A percentile compares a stretch with the other conserved stretches of the same genome.
These are phyloP conservation scores for Xerus inauris DNA, from an alignment of 2,113 vertebrate genomes.

Conservation along the genomic window DNA sequence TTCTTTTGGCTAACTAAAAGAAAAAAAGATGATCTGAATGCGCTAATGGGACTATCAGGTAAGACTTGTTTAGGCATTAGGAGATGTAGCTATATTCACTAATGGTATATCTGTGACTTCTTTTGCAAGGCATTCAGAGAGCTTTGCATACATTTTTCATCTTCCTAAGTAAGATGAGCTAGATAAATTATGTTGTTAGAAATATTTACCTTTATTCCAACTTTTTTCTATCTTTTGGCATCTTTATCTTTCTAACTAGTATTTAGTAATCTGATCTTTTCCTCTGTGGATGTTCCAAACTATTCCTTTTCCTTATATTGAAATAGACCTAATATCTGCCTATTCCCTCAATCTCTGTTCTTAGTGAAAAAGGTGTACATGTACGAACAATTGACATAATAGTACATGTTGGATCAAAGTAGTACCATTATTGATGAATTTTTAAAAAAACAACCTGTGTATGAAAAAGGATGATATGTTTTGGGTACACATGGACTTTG, in stretches of 20 bases:
- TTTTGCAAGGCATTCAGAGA: slow-evolving; percentile 7
- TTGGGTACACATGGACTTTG: background rate
- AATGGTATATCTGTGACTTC: background rate
- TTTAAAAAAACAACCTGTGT: background rate
- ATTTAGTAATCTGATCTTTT: slow-evolving; percentile 1
- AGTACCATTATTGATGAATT: background rate
- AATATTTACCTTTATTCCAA: background rate
- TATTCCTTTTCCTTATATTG: background rate
- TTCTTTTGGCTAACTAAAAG: background rate
- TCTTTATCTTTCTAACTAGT: background rate
- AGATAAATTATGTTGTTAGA: slow-evolving; percentile 13
- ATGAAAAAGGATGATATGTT: background rate
- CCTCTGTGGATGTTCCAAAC: background rate
- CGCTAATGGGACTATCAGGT: background rate
- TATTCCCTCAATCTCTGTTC: background rate
- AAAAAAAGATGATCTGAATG: slow-evolving; percentile 3
- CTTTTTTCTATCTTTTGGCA: background rate
- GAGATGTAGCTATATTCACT: background rate
- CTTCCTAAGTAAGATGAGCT: background rate
- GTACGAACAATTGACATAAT: background rate
- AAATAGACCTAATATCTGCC: background rate
- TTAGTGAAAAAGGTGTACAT: background rate
- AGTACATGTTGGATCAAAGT: background rate
- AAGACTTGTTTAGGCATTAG: background rate
- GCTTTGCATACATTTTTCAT: background rate